Base-by-base conservation (phyloP, 1,140 invertebrate genomes). In the Platyscapa corneri region DNA sequence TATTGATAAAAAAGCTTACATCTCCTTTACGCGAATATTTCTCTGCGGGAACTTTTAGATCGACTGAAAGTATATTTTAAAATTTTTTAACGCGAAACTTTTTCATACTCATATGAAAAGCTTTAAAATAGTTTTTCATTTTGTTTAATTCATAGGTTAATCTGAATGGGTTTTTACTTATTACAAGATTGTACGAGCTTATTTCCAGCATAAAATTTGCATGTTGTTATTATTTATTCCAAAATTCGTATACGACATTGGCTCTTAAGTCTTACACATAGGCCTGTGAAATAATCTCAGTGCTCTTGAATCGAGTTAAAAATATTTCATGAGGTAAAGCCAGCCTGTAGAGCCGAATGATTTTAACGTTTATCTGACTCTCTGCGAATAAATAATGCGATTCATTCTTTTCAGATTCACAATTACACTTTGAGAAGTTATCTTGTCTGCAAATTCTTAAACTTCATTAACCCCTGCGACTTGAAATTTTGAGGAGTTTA, bases 321-420 rank as follows among this genome's bases (percentile, higher is more conserved):
- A 74, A 74, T 74, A 14, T 42, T 74, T 42, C 70, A n/a, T 42
- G 30, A 74, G 70, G 42, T 74, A 42, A 42, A 74, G 20, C 3
- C 42, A n/a, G 12, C 70, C 42, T 74, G 39, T 74, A 8, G 37
- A 42, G 8, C 70, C 27, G 37, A 74, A 42, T 74, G 70, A 74
- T 74, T 74, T 42, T 74, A 74, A 42, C 39, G 37, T 74, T 70
- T 70, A 70, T 70, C 32, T 39, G 32, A 70, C 34, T 70, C 37
- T 74, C 70, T 14, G 23, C 10, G 39, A 74, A 74, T 74, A 74
- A 74, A 74, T 74, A 74, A 42, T 74, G 70, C 42, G 39, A 74
- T 74, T 74, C 70, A 74, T 74, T 42, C 37, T 74, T 74, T 74
- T 74, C 18, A 74, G 10, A 74, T 74, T 74, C 37, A 74, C 70